A percentile compares a stretch with the other conserved stretches of the same genome.
Evolutionary conservation across 2,888 invertebrate species (phyloP).

Genomic region (Polia nebulosa): DNA sequence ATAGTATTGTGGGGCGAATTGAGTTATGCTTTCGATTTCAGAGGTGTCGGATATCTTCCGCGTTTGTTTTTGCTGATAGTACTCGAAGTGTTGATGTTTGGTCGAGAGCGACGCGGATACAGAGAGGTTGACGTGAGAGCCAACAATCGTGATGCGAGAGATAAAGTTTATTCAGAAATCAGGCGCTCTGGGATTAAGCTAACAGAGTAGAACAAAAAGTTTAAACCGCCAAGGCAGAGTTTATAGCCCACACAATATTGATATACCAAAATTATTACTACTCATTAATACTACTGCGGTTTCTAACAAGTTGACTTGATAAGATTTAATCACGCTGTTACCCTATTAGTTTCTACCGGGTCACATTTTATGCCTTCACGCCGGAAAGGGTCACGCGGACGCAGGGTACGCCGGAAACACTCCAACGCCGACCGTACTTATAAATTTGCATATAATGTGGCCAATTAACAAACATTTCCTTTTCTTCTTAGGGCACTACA

Average conservation of each 20-base stretch:
- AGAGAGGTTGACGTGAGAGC: constrained; percentile 45
- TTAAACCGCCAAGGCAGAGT: neutral
- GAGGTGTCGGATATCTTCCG: constrained; percentile 55
- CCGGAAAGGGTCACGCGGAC: neutral
- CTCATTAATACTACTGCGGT: neutral
- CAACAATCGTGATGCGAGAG: constrained; percentile 27
- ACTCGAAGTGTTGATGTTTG: constrained; percentile 47
- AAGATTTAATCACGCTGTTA: neutral
- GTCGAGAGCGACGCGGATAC: constrained; percentile 23
- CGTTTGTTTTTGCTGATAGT: constrained; percentile 64
- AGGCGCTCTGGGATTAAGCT: constrained; percentile 2
- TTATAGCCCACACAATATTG: neutral
- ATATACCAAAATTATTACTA: neutral
- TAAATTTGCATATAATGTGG: neutral
- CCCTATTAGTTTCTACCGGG: neutral
- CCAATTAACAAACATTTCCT: neutral
- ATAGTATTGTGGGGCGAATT: constrained; percentile 69
- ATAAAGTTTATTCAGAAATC: constrained; percentile 50
- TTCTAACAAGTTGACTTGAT: neutral
- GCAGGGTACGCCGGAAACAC: neutral
- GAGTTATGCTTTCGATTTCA: constrained; percentile 61
- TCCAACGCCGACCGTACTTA: neutral
- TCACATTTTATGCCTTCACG: neutral
- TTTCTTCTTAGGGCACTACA: constrained; percentile 94
- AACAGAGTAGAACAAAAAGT: constrained; percentile 9